Conservation (phyloP, 53 echinoderm and acorn worm species). For the Temnopleurus reevesii region DNA sequence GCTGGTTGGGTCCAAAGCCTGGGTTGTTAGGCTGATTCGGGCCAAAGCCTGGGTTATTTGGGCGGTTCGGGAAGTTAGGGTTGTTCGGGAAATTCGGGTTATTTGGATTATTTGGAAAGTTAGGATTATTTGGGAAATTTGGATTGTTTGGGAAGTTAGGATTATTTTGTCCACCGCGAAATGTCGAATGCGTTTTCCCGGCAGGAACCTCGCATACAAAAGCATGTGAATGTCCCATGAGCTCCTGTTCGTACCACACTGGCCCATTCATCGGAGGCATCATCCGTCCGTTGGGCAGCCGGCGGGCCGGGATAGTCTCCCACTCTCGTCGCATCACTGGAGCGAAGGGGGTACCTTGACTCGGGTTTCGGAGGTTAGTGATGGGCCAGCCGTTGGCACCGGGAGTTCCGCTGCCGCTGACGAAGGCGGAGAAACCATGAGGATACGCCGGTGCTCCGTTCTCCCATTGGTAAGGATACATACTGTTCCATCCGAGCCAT, state of each 20-base stretch:
- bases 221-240: conserved; percentile 47
- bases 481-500: conserved; percentile 54
- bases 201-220: conserved; percentile 62
- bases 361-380: not conserved
- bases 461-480: conserved; percentile 50
- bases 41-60: not conserved
- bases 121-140: not conserved
- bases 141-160: conserved; percentile 12
- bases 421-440: conserved; percentile 56
- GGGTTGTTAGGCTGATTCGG: conserved; percentile 9
- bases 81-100: not conserved
- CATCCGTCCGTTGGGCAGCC: not conserved
- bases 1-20: not conserved
- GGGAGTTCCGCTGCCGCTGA: not conserved
- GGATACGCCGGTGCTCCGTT: conserved; percentile 57
- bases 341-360: not conserved
- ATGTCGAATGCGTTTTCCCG: not conserved
- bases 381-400: conserved; percentile 35
- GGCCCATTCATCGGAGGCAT: not conserved
- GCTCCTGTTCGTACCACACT: not conserved
- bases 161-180: too few species aligned
- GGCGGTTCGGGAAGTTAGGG: not conserved
- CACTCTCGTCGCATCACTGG: conserved; percentile 39
- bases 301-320: conserved; percentile 28
- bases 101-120: not conserved